phyloP scores from a whole-genome alignment of 2,888 invertebrate species.

The Polietes domitor region DNA sequence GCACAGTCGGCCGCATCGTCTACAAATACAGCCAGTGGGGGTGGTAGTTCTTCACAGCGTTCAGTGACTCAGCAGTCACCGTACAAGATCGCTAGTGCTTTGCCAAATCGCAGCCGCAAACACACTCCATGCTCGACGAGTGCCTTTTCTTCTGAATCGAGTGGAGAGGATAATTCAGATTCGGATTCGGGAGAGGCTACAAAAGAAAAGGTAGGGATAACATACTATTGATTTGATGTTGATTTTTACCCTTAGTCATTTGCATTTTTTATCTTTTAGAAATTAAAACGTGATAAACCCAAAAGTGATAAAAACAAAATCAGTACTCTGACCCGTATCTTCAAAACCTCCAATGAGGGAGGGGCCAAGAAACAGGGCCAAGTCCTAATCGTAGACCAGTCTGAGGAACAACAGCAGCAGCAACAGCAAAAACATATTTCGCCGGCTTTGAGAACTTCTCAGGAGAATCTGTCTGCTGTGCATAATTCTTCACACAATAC shows the following conservation, averaged over 20 bases:
- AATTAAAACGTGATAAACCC: conserved; percentile 77
- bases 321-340: conserved; percentile 85
- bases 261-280: conserved; percentile 62
- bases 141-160: conserved; percentile 68
- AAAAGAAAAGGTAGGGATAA: conserved; percentile 63
- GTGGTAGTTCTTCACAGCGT: conserved; percentile 65
- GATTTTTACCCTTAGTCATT: not conserved
- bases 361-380: conserved; percentile 88
- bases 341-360: conserved; percentile 86
- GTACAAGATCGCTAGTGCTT: conserved; percentile 63
- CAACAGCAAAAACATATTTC: conserved; percentile 68
- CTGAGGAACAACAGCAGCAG: conserved; percentile 80
- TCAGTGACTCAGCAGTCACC: conserved; percentile 71
- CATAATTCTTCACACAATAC: conserved; percentile 49
- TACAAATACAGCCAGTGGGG: conserved; percentile 48
- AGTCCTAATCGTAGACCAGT: conserved; percentile 86
- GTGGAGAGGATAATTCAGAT: conserved; percentile 71
- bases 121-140: conserved; percentile 69
- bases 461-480: conserved; percentile 60
- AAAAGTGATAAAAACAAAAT: conserved; percentile 87
- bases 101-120: conserved; percentile 58
- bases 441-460: conserved; percentile 71
- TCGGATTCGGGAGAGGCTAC: conserved; percentile 56
- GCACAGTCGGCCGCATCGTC: conserved; percentile 5
- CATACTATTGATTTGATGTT: not conserved